Conservation (phyloP, 1,140 invertebrate species). For the Teleopsis dalmanni region DNA sequence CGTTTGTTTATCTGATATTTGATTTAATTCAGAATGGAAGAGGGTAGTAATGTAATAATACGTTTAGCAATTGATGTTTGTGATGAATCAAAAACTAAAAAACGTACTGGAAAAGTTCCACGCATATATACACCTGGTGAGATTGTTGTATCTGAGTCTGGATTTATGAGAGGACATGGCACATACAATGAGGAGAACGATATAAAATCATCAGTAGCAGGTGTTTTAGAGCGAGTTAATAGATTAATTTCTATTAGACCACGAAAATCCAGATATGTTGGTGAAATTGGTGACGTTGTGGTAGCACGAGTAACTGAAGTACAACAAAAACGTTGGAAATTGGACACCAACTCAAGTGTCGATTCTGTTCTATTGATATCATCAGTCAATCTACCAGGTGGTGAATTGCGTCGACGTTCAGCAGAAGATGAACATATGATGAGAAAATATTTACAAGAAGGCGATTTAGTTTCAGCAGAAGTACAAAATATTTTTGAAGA, state of each 20-base stretch:
- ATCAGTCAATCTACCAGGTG: conserved; percentile 94
- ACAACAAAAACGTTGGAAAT: conserved; percentile 45
- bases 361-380: conserved; percentile 84
- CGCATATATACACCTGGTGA: conserved; percentile 80
- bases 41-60: conserved; percentile 30
- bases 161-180: conserved; percentile 94
- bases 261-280: conserved; percentile 81
- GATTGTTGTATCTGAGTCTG: conserved; percentile 69
- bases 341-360: conserved; percentile 86
- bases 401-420: conserved; percentile 71
- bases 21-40: not conserved
- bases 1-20: not conserved
- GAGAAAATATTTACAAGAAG: conserved; percentile 89
- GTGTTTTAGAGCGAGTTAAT: conserved; percentile 88
- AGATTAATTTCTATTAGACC: conserved; percentile 87
- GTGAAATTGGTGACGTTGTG: conserved; percentile 95
- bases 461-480: conserved; percentile 95
- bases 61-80: conserved; percentile 51
- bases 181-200: conserved; percentile 79
- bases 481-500: conserved; percentile 86
- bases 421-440: conserved; percentile 97
- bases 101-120: too few relatives aligned
- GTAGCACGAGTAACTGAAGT: conserved; percentile 84
- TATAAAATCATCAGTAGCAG: conserved; percentile 87
- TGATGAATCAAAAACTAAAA: conserved; percentile 50